Evolutionary conservation across 2,888 invertebrate species (phyloP).

Genomic region (Zhuqinia jingwanae): DNA sequence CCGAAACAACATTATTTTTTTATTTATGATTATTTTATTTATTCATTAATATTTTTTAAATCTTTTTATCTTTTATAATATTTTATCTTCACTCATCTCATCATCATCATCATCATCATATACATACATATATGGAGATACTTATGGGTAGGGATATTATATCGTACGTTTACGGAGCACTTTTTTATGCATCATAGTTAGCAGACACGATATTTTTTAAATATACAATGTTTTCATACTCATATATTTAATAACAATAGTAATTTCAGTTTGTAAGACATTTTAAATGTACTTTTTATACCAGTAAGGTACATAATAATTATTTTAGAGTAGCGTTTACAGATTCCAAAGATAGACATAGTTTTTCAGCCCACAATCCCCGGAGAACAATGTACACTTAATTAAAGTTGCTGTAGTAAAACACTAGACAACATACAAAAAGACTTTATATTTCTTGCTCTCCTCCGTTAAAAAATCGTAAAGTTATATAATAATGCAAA

Average conservation of each 20-base stretch:
- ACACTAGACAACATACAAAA: no score
- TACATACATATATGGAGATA: not conserved
- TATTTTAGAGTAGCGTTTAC: not conserved
- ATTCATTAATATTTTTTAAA: constrained; percentile 9
- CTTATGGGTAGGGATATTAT: not conserved
- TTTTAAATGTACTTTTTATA: not conserved
- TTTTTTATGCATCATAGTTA: not conserved
- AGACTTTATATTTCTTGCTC: no score
- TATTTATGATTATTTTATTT: not conserved
- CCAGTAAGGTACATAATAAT: constrained; percentile 16
- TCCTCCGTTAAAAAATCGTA: no score
- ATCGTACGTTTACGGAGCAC: not conserved
- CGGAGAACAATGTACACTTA: not conserved
- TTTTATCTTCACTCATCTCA: not conserved
- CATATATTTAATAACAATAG: not conserved
- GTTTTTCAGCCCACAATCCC: not conserved
- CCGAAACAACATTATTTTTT: not conserved
- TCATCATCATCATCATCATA: not conserved
- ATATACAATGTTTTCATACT: not conserved
- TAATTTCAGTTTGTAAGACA: not conserved
- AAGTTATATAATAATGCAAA: no score
- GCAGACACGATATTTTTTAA: not conserved
- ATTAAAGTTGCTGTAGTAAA: not conserved
- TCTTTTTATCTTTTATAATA: constrained; percentile 3
- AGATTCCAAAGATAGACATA: not conserved